A percentile compares a stretch with the other conserved stretches of the same genome.
These are phyloP conservation scores for Mugil cephalus DNA, from an alignment of 2,113 vertebrate species.

Conservation along the genomic window DNA sequence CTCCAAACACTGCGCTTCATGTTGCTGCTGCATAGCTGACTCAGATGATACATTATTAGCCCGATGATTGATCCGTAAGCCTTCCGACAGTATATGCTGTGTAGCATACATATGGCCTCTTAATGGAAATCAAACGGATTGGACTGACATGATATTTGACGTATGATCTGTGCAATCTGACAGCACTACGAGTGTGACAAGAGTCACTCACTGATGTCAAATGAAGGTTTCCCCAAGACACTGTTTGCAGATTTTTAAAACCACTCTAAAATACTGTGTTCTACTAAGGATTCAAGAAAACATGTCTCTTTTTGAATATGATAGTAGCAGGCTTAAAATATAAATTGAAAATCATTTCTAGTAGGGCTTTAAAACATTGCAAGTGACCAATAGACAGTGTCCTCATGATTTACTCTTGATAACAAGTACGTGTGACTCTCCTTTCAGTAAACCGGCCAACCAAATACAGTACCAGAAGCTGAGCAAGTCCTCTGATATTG, in stretches of 20 bases:
- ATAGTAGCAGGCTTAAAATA: not conserved
- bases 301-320: not conserved
- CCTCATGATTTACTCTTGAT: not conserved
- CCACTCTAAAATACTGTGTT: not conserved
- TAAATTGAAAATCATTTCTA: not conserved
- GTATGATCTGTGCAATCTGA: not conserved
- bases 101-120: not conserved
- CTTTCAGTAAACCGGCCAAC: conserved; percentile 14
- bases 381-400: not conserved
- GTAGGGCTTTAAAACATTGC: not conserved
- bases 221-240: not conserved
- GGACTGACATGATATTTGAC: conserved; percentile 2
- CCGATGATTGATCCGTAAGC: not conserved
- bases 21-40: conserved; percentile 8
- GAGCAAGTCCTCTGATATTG: not conserved
- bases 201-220: not conserved
- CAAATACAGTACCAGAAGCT: not conserved
- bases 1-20: conserved; percentile 9
- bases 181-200: not conserved
- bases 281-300: not conserved
- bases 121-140: not conserved
- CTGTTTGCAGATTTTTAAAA: not conserved
- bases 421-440: not conserved
- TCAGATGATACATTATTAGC: not conserved
- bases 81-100: no score